Conservation (phyloP, 1,140 invertebrate genomes). For the Drosophila pandora region DNA sequence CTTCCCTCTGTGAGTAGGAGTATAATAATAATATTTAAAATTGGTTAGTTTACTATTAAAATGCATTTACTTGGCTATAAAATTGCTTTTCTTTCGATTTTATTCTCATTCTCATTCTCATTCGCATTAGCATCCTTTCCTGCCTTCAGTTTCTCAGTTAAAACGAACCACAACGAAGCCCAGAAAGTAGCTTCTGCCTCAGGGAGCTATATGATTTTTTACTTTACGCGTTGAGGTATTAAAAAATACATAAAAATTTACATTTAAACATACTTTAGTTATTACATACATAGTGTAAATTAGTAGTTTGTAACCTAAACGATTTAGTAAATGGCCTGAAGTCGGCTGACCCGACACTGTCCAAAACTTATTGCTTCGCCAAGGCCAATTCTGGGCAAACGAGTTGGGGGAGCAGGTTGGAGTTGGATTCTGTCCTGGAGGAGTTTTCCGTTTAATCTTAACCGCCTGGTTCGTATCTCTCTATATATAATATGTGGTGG, state of each 20-base stretch:
- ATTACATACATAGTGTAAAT: slow-evolving; percentile 61
- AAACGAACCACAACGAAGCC: slow-evolving; percentile 46
- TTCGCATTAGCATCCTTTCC: not conserved
- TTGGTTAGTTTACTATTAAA: slow-evolving; percentile 74
- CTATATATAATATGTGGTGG: slow-evolving; percentile 3
- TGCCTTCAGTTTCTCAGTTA: slow-evolving; percentile 20
- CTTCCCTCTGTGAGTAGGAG: slow-evolving; percentile 24
- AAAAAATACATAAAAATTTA: slow-evolving; percentile 83
- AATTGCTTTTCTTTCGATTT: slow-evolving; percentile 46
- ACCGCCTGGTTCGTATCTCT: not conserved
- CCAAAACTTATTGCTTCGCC: slow-evolving; percentile 50
- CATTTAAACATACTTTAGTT: slow-evolving; percentile 80
- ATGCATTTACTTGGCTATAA: slow-evolving; percentile 69
- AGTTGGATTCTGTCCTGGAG: not conserved
- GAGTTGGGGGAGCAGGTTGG: slow-evolving; percentile 15
- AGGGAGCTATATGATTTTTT: slow-evolving; percentile 4
- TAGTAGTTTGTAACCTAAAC: slow-evolving; percentile 63
- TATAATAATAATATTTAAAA: slow-evolving; percentile 68
- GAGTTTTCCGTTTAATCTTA: slow-evolving; percentile 21
- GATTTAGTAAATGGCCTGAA: slow-evolving; percentile 67
- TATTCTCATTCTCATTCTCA: slow-evolving; percentile 6
- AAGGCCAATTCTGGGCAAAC: slow-evolving; percentile 11
- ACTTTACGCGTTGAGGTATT: slow-evolving; percentile 67
- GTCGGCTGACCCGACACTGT: slow-evolving; percentile 30
- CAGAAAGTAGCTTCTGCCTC: slow-evolving; percentile 21